Evolutionary conservation across 2,797 vertebrate species (phyloP), one percentile per base, ranked within the genome.

Genomic region (Anguilla obscura): DNA sequence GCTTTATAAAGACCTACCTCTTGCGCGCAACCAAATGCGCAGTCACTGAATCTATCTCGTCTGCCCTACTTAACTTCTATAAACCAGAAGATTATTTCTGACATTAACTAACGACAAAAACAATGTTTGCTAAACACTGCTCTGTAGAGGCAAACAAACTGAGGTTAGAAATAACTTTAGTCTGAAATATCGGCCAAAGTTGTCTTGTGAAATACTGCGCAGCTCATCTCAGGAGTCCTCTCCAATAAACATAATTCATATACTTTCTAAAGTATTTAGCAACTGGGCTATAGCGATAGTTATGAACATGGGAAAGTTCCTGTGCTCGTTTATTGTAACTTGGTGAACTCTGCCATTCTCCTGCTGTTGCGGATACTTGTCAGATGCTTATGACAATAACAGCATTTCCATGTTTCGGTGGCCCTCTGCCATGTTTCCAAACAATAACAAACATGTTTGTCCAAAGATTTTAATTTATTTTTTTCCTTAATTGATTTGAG

Each of bases 301-400:
- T 91, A 89, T 89, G 82, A 90, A 90, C 92, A 92, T 87, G 89
- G 71, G 86, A 88, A 88, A 76, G 87, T 88, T 91, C 90, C 92
- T 94, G 89, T 89, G 90, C 94, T 90, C 94, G 95, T 96, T 97
- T 95, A 95, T 93, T 93, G 88, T 89, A 94, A 90, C 21, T 87
- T 94, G 90, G 90, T 92, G 93, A 94, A 91, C 93, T 91, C 90
- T 90, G 92, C 63, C 89, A 92, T 94, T 93, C 91, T 90, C 90
- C 88, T 89, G 89, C 92, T 92, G 91, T 88, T 89, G 87, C 93
- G 94, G 95, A 95, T 91, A 94, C 92, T 88, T 93, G 96, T 96
- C 96, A 96, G 94, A 96, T 95, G 96, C 95, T 95, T 95, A 96
- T 96, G 95, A 96, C 95, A 95, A 94, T 92, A 94, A 91, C 69